phyloP scores from a whole-genome alignment of 2,113 vertebrate genomes.

The Gopherus flavomarginatus region DNA sequence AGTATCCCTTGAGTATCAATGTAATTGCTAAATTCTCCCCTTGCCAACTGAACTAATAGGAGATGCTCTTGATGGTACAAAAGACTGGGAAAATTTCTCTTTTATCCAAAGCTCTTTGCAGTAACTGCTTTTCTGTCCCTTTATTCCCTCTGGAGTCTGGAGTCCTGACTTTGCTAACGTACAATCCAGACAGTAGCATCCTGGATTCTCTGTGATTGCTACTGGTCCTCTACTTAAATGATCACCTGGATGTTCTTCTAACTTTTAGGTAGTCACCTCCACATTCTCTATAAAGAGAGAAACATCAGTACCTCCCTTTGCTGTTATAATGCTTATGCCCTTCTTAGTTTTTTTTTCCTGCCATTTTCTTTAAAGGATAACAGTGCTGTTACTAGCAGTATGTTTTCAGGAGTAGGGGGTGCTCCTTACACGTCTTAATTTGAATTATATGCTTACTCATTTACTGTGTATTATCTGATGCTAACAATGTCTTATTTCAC shows the following conservation, averaged over 20 bases:
- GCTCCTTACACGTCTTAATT: neutral
- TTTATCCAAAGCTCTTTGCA: neutral
- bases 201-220: conserved; percentile 11
- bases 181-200: neutral
- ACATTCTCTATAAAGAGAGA: neutral
- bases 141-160: neutral
- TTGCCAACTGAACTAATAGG: conserved; percentile 11
- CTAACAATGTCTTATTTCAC: neutral
- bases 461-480: neutral
- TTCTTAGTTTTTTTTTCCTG: neutral
- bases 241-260: neutral
- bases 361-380: neutral
- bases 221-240: neutral
- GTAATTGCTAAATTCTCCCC: conserved; percentile 25
- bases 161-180: neutral
- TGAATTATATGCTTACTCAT: no score
- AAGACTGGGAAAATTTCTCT: neutral
- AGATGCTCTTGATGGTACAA: conserved; percentile 36
- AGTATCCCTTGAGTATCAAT: conserved; percentile 16
- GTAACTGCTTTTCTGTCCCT: neutral
- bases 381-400: neutral
- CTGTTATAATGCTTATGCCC: neutral
- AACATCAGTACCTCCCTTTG: neutral
- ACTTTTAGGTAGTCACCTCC: neutral
- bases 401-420: neutral